Evolutionary conservation across 1,140 invertebrate species (phyloP), one percentile per base, ranked within the genome.

Genomic region (Branchinecta lindahli): DNA sequence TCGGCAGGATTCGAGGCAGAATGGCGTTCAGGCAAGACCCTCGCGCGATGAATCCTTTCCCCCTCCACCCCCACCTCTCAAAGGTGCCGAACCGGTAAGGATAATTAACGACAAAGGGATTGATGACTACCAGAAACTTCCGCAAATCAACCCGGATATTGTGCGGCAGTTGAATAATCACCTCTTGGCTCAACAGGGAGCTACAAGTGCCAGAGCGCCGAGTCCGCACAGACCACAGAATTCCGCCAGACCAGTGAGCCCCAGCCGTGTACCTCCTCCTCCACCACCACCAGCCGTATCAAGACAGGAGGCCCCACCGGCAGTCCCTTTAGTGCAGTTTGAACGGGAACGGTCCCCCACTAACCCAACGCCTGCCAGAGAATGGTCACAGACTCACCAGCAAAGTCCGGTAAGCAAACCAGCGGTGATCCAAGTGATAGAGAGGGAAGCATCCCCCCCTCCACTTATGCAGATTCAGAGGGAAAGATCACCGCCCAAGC

Each of bases 61-160:
- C 33, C 75, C 73, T 74, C 77, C 74, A 66, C 74, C 74, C 73
- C 75, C 73, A 10, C 70, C 73, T 67, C 73, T 72, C 44, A 71
- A 45, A 66, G 46, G 67, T 72, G 10, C 46, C 68, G 45, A 61
- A 69, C 18, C 69, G 67, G n/a, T 67, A 66, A 12, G 68, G 61
- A 45, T 33, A 70, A 20, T 47, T 61, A 8, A 67, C 65, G 8
- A 21, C 47, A 46, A 7, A 18, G 20, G 33, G 33, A 33, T 33
- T 33, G 33, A 33, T 33, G 33, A 33, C 33, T 20, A 12, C 4
- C 12, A 61, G 21, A 68, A 44, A 20, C 46, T 68, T 33, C 69
- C 66, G 65, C 45, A 68, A 66, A 47, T 52, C 65, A 61, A 61
- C 18, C 21, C 18, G 10, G 46, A 47, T 18, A n/a, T 46, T 18